phyloP scores from a whole-genome alignment of 2,888 invertebrate species.

The Sarcophaga variegata region DNA sequence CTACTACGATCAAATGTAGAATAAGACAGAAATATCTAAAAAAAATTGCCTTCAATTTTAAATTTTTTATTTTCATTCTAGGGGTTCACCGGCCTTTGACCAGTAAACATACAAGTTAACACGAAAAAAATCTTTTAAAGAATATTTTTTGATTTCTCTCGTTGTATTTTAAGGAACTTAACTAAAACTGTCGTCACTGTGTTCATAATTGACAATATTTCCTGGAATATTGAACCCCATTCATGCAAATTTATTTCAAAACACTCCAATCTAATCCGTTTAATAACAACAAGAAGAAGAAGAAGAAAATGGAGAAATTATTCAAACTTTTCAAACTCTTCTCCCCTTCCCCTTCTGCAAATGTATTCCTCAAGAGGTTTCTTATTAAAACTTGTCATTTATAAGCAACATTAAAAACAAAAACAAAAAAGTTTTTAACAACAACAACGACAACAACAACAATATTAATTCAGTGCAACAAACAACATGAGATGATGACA shows the following conservation, averaged over 20 bases:
- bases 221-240: neutral
- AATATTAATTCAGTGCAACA: slow-evolving; percentile 53
- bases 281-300: too few relatives aligned
- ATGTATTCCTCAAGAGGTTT: slow-evolving; percentile 5
- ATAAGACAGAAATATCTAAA: too few relatives aligned
- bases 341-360: neutral
- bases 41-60: too few relatives aligned
- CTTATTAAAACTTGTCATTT: slow-evolving; percentile 33
- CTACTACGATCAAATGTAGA: too few relatives aligned
- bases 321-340: neutral
- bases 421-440: slow-evolving; percentile 26
- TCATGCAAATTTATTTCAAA: neutral
- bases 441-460: slow-evolving; percentile 4
- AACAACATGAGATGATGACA: slow-evolving; percentile 28
- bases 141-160: too few relatives aligned
- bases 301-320: neutral
- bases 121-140: too few relatives aligned
- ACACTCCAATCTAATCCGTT: too few relatives aligned
- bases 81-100: too few relatives aligned
- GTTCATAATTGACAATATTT: neutral
- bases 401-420: slow-evolving; percentile 36
- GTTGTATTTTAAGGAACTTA: too few relatives aligned
- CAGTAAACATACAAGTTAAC: too few relatives aligned
- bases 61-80: too few relatives aligned
- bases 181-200: too few relatives aligned